phyloP scores from a whole-genome alignment of 2,888 invertebrate genomes.

The Lepas anatifera region DNA sequence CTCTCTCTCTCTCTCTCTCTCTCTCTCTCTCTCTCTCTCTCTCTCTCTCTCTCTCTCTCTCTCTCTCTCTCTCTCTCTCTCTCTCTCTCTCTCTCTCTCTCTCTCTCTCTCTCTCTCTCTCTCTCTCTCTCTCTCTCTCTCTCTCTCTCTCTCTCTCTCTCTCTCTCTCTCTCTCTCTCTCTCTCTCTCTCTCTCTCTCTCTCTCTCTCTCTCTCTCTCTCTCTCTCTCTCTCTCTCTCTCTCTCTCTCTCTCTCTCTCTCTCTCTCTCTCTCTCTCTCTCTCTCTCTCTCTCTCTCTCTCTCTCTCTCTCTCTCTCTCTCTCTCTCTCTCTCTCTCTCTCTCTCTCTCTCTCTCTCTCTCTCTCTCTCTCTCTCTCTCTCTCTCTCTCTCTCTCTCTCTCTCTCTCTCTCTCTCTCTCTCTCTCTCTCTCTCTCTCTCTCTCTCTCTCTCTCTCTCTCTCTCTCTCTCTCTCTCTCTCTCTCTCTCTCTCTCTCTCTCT shows the following conservation, averaged over 20 bases:
- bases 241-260: constrained; percentile 12
- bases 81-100: not conserved
- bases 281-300: too few species aligned
- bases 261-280: not conserved
- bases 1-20: constrained; percentile 15
- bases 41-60: not conserved
- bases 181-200: constrained; percentile 1
- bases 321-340: too few species aligned
- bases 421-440: too few species aligned
- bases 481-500: too few species aligned
- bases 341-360: too few species aligned
- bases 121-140: constrained; percentile 3
- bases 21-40: constrained; percentile 13
- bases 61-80: not conserved
- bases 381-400: too few species aligned
- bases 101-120: not conserved
- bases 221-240: constrained; percentile 15
- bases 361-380: too few species aligned
- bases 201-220: constrained; percentile 15
- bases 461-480: too few species aligned
- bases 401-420: too few species aligned
- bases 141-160: not conserved
- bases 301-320: too few species aligned
- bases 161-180: not conserved
- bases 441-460: too few species aligned